Percentiles rank a stretch among this genome's conserved stretches.
These are phyloP conservation scores for Pangasius sanitwongsei DNA, from an alignment of 2,797 vertebrate species.

Conservation along the genomic window DNA sequence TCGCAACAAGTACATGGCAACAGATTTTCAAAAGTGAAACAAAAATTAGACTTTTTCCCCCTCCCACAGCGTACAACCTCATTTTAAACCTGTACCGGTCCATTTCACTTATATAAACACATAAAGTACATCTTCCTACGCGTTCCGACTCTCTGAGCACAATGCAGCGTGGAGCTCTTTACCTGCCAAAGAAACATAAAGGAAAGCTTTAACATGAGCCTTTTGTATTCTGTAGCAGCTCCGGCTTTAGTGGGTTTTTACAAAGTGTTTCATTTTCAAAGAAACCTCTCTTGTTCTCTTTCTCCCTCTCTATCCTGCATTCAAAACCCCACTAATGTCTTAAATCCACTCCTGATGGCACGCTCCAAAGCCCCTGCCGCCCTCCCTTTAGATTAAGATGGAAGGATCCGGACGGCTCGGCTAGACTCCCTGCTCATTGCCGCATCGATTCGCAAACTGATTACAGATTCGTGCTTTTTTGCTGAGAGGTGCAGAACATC, in stretches of 20 bases:
- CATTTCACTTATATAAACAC: conserved; percentile 26
- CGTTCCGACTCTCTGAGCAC: conserved; percentile 20
- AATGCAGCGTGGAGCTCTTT: conserved; percentile 24
- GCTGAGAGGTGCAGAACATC: conserved; percentile 57
- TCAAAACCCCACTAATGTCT: conserved; percentile 59
- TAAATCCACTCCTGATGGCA: conserved; percentile 70
- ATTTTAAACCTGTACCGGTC: conserved; percentile 19
- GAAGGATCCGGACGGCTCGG: conserved; percentile 73
- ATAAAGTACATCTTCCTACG: conserved; percentile 26
- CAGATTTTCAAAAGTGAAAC: not conserved
- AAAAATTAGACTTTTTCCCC: not conserved
- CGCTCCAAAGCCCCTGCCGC: conserved; percentile 62
- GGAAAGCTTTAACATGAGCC: conserved; percentile 35
- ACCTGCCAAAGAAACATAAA: conserved; percentile 36
- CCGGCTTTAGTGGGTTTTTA: conserved; percentile 48
- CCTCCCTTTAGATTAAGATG: conserved; percentile 73
- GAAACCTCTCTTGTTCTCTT: conserved; percentile 45
- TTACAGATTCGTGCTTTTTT: conserved; percentile 62
- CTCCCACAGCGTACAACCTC: not conserved
- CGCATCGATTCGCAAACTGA: conserved; percentile 77
- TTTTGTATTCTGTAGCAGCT: conserved; percentile 51
- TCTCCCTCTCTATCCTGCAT: conserved; percentile 40
- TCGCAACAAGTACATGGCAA: not conserved
- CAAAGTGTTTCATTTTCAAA: conserved; percentile 55
- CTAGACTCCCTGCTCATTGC: conserved; percentile 68